Evolutionary conservation across 2,797 vertebrate species (phyloP), one percentile per base, ranked within the genome.

Genomic region (Esox lucius): DNA sequence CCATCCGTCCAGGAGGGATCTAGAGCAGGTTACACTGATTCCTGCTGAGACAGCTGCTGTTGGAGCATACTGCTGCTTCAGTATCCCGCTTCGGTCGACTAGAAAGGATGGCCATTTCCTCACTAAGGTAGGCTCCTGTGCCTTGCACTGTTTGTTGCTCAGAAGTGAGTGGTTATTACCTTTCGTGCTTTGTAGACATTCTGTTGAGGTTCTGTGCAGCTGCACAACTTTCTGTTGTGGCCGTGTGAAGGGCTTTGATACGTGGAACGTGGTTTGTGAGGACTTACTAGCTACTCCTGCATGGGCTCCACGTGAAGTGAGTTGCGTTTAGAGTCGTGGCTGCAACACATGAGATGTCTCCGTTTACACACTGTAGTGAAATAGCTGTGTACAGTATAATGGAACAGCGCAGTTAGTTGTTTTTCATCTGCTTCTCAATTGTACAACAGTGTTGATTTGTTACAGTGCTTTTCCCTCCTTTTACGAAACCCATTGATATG

Each of bases 1-100:
- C 85, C 76, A 72, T 73, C 56, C 72, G 78, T 75, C 75, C 80
- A 90, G 78, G 77, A 77, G 78, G 77, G 68, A 78, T 81, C 80
- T 78, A 71, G 78, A 75, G 85, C 67, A 84, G 59, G 48, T 77
- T 70, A 69, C 66, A 77, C 77, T 77, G 71, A 46, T 0, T 73
- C 72, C 67, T 80, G 33, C 66, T 39, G 17, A 16, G 22, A 31
- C 16, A 31, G 46, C 16, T 19, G 46, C 68, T 51, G 7, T 26
- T 62, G n/a, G 78, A 73, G 49, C 80, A 71, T 70, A 78, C 72
- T 33, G 28, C 71, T 33, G 28, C 73, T 70, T 79, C 46, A 31
- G 71, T 78, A 31, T 31, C 28, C 28, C 13, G 77, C 67, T 1
- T 42, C 9, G 74, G 71, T 69, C 24, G 4, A 24, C 46, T 31